A percentile compares a stretch with the other conserved stretches of the same genome.
These are phyloP conservation scores for Neosalanx taihuensis DNA, from an alignment of 2,797 vertebrate genomes.

Conservation along the genomic window DNA sequence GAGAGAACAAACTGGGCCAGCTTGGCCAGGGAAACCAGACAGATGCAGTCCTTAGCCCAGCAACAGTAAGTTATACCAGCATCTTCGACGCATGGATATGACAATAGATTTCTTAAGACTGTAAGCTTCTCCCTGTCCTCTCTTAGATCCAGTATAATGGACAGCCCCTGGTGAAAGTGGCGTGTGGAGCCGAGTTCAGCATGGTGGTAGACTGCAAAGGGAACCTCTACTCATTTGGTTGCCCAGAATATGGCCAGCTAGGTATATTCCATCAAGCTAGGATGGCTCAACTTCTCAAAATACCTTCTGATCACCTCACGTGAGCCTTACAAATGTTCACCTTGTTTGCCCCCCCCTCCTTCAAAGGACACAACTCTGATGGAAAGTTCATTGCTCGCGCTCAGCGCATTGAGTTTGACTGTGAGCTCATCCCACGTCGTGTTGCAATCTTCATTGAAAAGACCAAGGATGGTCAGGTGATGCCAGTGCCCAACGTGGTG, in stretches of 20 bases:
- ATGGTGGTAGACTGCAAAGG: slow-evolving; percentile 99
- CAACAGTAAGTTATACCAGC: slow-evolving; percentile 69
- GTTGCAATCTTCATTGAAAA: slow-evolving; percentile 97
- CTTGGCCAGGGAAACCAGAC: slow-evolving; percentile 94
- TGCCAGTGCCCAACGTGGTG: slow-evolving; percentile 92
- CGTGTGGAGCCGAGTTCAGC: slow-evolving; percentile 94
- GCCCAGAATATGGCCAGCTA: slow-evolving; percentile 93
- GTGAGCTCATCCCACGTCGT: slow-evolving; percentile 88
- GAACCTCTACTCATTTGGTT: slow-evolving; percentile 95
- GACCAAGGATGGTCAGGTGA: slow-evolving; percentile 92
- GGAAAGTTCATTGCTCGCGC: slow-evolving; percentile 96
- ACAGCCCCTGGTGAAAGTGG: slow-evolving; percentile 91
- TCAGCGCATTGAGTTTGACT: slow-evolving; percentile 95
- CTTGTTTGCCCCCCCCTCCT: background rate
- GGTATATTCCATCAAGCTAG: slow-evolving; percentile 69
- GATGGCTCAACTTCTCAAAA: background rate
- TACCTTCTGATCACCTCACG: background rate
- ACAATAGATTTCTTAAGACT: background rate
- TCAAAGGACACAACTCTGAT: slow-evolving; percentile 91
- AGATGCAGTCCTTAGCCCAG: slow-evolving; percentile 87
- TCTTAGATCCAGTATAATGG: slow-evolving; percentile 92
- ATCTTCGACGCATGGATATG: background rate
- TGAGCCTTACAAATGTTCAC: background rate
- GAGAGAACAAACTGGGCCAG: slow-evolving; percentile 96
- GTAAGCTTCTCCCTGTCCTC: slow-evolving; percentile 13